Evolutionary conservation across 2,797 vertebrate genomes (phyloP), one percentile per base, ranked within the genome.

Genomic region (Sibirionetta formosa): DNA sequence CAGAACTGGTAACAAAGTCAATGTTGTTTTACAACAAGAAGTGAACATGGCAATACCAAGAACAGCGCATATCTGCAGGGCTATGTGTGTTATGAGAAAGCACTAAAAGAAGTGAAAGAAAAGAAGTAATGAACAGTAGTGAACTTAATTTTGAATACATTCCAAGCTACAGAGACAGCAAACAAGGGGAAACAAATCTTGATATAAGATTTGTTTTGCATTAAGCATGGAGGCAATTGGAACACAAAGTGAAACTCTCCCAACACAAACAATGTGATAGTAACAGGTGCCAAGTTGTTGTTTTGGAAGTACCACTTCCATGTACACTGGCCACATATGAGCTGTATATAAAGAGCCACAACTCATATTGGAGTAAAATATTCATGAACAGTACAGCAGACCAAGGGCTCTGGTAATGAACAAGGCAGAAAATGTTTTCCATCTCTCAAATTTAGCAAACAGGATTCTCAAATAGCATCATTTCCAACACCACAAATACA

Each of bases 141-240:
- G 76, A 79, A 90, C 90, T 93, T 84, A 73, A 95, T 95, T 84
- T 54, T 85, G 17, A 88, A 91, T 40, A 86, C 72, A 84, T 88
- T 94, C 66, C 29, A 33, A 94, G 92, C 61, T 53, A 85, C 0
- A 97, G 50, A 95, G 69, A 93, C 69, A 96, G 82, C 40, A 94
- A 93, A 92, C 80, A 93, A 92, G 57, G 53, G 61, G 91, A 96
- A 95, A 95, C 96, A 95, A 97, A 96, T 95, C 93, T 78, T 86
- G 51, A 78, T 81, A 88, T 87, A 92, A 94, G 90, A 95, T 92
- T 96, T 95, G 95, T 95, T 95, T 96, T 92, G 82, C 83, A 81
- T 24, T 22, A 56, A 86, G 86, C 63, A 88, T 75, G 82, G 51
- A 97, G 69, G 73, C 46, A 83, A 71, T 0, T 66, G 60, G 65